Evolutionary conservation across 2,888 invertebrate genomes (phyloP), one percentile per base, ranked within the genome.

Genomic region (Beris chalybata): DNA sequence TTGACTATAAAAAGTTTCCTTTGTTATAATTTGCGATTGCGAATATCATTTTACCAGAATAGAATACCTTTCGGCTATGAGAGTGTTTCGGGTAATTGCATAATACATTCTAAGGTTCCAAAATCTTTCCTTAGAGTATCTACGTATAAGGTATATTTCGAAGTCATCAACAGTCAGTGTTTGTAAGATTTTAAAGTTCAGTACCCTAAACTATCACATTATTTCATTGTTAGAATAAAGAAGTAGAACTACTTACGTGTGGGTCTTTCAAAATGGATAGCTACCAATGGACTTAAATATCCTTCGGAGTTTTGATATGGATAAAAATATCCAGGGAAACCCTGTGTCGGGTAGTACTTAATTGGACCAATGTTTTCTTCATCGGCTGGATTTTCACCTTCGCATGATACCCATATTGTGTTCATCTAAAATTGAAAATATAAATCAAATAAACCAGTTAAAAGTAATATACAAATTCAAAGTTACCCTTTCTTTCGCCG

Each of bases 361-460:
- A 97, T 84, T 3, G 89, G 88, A 0, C 96, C 97, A 71, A 97
- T 86, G 79, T 95, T 93, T 81, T 97, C 97, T 68, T 89, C 84
- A 82, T 97, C 97, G 0, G 92, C 91, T 0, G 95, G 91, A 80
- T 92, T 93, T 84, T 96, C 96, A 55, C 97, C 97, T 74, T 92
- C 89, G 78, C 97, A 98, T 5, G 93, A 91, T 12, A 97, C 87
- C 90, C 95, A 96, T 71, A 97, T 87, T 74, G 92, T 92, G 76
- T 92, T 89, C 70, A 91, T 80, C 87, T 92, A 76, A 29, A 82
- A 59, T 31, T 4, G 47, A 47, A 43, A 44, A 9, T 13, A 43
- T 56, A n/a, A 44, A 22, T 31, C 22, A 29, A 54, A 47, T 67
- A 48, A 15, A 7, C 15, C 29, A 38, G 63, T 66, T 59, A 44